Conservation (phyloP, 92 coral and sea anemone species). For the Siderastrea radians region DNA sequence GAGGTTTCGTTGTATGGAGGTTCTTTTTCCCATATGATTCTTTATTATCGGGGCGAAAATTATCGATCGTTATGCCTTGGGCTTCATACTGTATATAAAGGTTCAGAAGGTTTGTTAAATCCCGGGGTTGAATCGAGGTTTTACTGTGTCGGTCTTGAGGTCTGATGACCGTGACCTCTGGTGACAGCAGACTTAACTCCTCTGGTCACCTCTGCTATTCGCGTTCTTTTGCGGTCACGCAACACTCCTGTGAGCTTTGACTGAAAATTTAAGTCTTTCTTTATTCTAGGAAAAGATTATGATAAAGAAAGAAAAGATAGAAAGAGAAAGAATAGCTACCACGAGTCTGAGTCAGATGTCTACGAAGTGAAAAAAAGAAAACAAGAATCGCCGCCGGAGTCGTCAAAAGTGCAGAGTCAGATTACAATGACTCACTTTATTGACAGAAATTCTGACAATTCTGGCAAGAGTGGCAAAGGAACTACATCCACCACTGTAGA, state of each 20-base stretch:
- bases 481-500: not conserved
- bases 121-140: too few species aligned
- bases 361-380: not conserved
- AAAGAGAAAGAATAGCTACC: constrained; percentile 22
- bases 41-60: too few species aligned
- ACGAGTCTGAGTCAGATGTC: constrained; percentile 14
- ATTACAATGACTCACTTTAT: not conserved
- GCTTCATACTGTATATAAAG: too few species aligned
- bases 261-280: not conserved
- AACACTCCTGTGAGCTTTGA: constrained; percentile 18
- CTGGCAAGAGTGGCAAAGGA: not conserved
- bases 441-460: not conserved
- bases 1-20: too few species aligned
- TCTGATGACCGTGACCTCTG: not conserved
- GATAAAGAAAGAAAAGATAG: not conserved
- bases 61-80: too few species aligned
- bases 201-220: not conserved
- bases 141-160: not conserved
- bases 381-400: constrained; percentile 1
- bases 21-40: too few species aligned
- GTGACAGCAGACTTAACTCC: constrained; percentile 4
- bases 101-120: too few species aligned
- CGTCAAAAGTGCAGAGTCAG: constrained; percentile 7
- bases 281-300: constrained; percentile 18
- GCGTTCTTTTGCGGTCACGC: constrained; percentile 1